Conservation (phyloP, 2,797 vertebrate species). For the Vultur gryphus region DNA sequence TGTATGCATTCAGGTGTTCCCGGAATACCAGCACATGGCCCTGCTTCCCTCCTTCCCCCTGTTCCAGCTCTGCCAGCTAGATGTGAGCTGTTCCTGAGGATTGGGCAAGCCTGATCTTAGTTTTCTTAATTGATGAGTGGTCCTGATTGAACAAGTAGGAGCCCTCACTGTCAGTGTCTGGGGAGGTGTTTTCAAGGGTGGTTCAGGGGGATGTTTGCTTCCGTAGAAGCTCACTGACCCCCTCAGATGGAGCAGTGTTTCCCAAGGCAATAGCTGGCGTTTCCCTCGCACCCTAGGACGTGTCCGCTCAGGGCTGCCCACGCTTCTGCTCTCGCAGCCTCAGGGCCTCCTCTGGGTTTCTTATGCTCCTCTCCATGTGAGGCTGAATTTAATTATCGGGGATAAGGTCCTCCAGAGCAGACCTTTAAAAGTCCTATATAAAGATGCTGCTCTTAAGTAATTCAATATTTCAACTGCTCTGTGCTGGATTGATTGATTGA, state of each 20-base stretch:
- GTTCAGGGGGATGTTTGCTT: neutral
- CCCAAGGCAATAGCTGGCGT: neutral
- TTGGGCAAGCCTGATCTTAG: neutral
- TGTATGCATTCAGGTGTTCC: neutral
- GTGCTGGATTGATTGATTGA: conserved; percentile 63
- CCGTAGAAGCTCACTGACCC: neutral
- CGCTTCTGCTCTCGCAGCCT: neutral
- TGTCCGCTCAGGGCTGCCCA: neutral
- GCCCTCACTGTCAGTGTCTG: neutral
- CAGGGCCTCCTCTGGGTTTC: conserved; percentile 15
- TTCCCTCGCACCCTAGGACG: neutral
- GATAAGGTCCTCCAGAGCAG: conserved; percentile 57
- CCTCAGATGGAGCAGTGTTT: neutral
- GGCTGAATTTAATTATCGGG: conserved; percentile 13
- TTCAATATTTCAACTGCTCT: conserved; percentile 68
- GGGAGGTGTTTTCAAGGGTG: neutral
- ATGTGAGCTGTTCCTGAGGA: neutral
- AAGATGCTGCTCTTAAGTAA: conserved; percentile 65
- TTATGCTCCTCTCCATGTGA: neutral
- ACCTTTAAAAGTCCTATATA: conserved; percentile 62
- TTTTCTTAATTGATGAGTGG: neutral
- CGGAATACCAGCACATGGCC: neutral
- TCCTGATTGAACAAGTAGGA: neutral
- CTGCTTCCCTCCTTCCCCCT: neutral
- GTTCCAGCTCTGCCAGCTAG: neutral